Base-by-base conservation (phyloP, 2,888 invertebrate species). In the Imbricaverruca yamaguchii region DNA sequence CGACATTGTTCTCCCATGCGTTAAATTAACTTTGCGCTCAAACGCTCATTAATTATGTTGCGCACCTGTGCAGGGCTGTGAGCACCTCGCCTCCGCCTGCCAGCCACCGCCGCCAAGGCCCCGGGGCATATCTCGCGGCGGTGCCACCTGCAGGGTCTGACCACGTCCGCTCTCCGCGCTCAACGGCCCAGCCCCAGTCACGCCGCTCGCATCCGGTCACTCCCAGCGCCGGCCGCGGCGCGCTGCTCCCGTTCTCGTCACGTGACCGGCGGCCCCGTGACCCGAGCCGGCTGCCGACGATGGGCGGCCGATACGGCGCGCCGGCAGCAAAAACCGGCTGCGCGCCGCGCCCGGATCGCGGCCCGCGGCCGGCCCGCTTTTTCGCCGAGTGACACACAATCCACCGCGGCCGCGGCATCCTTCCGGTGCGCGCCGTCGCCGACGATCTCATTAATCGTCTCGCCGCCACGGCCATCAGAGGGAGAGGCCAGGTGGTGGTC, bases 381-480 rank as follows among this genome's bases (percentile, higher is more conserved):
- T 74, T 74, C 74, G 74, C 18, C 74, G 74, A 15, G 39, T 74
- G 74, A 74, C 74, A 74, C 53, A 74, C 74, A 74, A 74, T 74
- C 74, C 74, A 23, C 9, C 74, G 13, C 25, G 25, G 25, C 67
- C 13, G 25, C 13, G 67, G 11, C 67, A 67, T 67, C 67, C 23
- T 67, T 67, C 67, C 67, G 67, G 67, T 67, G 25, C 13, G 39
- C 39, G 39, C 39, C 39, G 39, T 13, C 59, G 59, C 15, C 59
- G 18, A 7, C 53, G 53, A 18, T 13, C 74, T 25, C 18, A 8
- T 74, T 53, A 18, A 53, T 25, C 74, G 74, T 53, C 74, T 74
- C 74, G 39, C 18, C 74, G 12, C 53, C 8, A 18, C 74, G 10
- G 65, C 23, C 65, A 23, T 23, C 65, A 3, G 65, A 23, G 21